Percentiles rank a stretch among this genome's conserved stretches.
These are phyloP conservation scores for Lysandra bellargus DNA, from an alignment of 2,888 invertebrate species.

Conservation along the genomic window DNA sequence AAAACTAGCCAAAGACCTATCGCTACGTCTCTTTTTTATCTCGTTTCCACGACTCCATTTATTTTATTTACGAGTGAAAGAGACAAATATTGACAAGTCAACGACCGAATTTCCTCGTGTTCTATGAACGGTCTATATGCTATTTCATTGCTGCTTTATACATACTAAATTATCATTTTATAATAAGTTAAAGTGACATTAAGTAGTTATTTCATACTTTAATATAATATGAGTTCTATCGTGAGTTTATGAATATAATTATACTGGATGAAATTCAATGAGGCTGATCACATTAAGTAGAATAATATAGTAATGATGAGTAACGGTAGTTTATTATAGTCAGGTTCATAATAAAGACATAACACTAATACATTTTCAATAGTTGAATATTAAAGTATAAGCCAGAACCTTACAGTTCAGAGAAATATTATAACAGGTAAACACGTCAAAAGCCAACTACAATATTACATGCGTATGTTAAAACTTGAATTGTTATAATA, in stretches of 20 bases:
- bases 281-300: conserved; percentile 10
- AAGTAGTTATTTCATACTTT: background rate
- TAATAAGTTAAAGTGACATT: background rate
- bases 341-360: background rate
- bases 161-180: background rate
- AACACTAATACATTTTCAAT: too few species aligned
- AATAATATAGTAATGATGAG: background rate
- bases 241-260: background rate
- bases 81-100: background rate
- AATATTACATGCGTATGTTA: background rate
- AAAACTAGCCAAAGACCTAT: background rate
- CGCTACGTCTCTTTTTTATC: background rate
- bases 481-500: background rate
- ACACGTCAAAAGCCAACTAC: too few species aligned
- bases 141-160: background rate
- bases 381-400: too few species aligned
- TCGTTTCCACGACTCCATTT: background rate
- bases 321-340: background rate
- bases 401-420: too few species aligned
- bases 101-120: background rate
- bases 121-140: background rate
- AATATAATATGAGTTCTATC: background rate
- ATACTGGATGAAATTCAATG: background rate
- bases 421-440: too few species aligned
- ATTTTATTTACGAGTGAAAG: too few species aligned